Conservation (phyloP, 2,888 invertebrate species). For the Drymonia ruficornis region DNA sequence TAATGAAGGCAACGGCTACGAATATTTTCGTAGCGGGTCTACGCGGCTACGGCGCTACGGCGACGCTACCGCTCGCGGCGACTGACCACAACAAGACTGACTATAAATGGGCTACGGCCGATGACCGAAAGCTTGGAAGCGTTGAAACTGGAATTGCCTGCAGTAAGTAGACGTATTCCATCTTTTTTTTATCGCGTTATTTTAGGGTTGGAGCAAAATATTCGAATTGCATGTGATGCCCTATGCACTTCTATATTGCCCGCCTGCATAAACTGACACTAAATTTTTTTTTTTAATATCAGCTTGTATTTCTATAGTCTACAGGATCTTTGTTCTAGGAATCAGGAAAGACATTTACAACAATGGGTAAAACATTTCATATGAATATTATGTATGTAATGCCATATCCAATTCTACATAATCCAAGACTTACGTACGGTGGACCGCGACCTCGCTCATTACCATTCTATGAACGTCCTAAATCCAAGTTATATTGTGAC, state of each 20-base stretch:
- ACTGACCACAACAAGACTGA: slow-evolving; percentile 40
- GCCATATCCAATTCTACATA: neutral
- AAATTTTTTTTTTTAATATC: too few species aligned
- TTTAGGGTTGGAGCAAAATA: too few species aligned
- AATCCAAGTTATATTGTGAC: slow-evolving; percentile 35
- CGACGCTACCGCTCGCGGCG: slow-evolving; percentile 44
- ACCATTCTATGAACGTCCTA: slow-evolving; percentile 48
- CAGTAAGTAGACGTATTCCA: too few species aligned
- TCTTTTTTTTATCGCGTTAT: too few species aligned
- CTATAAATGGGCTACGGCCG: slow-evolving; percentile 43
- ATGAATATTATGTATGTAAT: neutral
- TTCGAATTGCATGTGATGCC: too few species aligned
- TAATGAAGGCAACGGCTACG: neutral
- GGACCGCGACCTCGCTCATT: slow-evolving; percentile 34
- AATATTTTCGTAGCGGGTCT: slow-evolving; percentile 38
- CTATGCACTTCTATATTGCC: too few species aligned
- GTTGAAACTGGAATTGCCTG: neutral
- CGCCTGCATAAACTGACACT: too few species aligned
- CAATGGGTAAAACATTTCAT: too few species aligned
- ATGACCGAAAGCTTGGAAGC: slow-evolving; percentile 52
- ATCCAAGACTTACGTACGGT: slow-evolving; percentile 5
- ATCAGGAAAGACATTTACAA: too few species aligned
- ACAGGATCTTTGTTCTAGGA: too few species aligned
- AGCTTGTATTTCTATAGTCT: too few species aligned
- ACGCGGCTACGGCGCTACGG: slow-evolving; percentile 44